Percentiles rank a stretch among this genome's conserved stretches.
phyloP scores from a whole-genome alignment of 2,797 vertebrate species.

The Eulemur mongoz region DNA sequence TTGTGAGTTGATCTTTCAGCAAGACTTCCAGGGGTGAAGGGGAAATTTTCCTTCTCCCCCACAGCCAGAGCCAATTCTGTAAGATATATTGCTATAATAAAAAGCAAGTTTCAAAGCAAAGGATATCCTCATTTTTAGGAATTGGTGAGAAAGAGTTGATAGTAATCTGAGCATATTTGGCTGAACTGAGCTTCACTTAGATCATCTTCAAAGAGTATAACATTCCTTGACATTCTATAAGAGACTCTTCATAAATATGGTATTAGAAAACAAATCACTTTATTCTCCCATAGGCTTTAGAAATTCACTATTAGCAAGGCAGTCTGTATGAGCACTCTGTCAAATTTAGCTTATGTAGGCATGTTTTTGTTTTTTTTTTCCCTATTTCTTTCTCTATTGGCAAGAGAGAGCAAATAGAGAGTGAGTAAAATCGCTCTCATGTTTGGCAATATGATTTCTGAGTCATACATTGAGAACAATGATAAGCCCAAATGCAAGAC shows the following conservation, averaged over 20 bases:
- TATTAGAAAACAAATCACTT: conserved; percentile 53
- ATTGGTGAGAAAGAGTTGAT: background rate
- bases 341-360: background rate
- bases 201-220: conserved; percentile 43
- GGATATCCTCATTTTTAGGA: background rate
- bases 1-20: background rate
- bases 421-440: background rate
- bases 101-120: background rate
- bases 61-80: background rate
- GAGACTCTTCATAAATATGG: conserved; percentile 40
- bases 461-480: background rate
- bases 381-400: background rate
- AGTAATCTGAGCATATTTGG: background rate
- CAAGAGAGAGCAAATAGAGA: background rate
- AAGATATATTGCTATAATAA: background rate
- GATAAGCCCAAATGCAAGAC: background rate
- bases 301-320: background rate
- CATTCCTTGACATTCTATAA: conserved; percentile 49
- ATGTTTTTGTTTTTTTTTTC: background rate
- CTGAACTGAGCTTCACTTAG: conserved; percentile 41
- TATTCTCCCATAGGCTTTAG: background rate
- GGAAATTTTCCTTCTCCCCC: background rate
- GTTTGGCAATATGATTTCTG: background rate
- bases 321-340: background rate
- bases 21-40: background rate